A percentile compares a stretch with the other conserved stretches of the same genome.
Evolutionary conservation across 1,140 invertebrate species (phyloP).

Genomic region (Trachymyrmex cornetzi): DNA sequence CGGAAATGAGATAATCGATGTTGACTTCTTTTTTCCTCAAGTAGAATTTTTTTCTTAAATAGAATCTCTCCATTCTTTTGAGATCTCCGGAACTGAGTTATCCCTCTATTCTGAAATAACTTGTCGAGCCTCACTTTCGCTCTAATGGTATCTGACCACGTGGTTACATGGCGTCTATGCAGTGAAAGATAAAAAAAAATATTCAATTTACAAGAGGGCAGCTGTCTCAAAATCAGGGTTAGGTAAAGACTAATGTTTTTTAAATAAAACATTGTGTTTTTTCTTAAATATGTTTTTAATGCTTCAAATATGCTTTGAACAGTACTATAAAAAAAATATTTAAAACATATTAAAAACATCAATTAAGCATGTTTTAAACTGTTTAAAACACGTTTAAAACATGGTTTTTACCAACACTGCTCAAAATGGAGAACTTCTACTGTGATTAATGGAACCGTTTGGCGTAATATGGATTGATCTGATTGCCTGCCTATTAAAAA

Average conservation of each 20-base stretch:
- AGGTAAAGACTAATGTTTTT: too few relatives aligned
- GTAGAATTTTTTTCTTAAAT: neutral
- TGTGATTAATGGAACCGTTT: neutral
- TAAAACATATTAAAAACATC: too few relatives aligned
- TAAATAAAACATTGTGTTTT: too few relatives aligned
- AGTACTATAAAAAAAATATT: too few relatives aligned
- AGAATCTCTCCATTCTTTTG: neutral
- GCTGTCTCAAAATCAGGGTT: neutral
- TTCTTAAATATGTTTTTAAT: too few relatives aligned
- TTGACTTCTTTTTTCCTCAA: constrained; percentile 3
- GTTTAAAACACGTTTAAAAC: too few relatives aligned
- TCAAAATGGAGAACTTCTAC: neutral
- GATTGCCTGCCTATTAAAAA: neutral
- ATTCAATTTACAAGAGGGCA: neutral
- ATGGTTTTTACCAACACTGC: too few relatives aligned
- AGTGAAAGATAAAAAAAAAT: neutral
- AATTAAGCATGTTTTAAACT: too few relatives aligned
- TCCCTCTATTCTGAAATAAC: neutral
- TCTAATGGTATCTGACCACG: neutral
- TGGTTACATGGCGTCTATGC: neutral
- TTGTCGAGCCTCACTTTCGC: neutral
- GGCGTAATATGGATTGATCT: neutral
- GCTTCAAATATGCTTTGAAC: too few relatives aligned
- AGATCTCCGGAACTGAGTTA: neutral
- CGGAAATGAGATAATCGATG: neutral